Conservation (phyloP, 1,140 invertebrate genomes). For the Hyphantria cunea region DNA sequence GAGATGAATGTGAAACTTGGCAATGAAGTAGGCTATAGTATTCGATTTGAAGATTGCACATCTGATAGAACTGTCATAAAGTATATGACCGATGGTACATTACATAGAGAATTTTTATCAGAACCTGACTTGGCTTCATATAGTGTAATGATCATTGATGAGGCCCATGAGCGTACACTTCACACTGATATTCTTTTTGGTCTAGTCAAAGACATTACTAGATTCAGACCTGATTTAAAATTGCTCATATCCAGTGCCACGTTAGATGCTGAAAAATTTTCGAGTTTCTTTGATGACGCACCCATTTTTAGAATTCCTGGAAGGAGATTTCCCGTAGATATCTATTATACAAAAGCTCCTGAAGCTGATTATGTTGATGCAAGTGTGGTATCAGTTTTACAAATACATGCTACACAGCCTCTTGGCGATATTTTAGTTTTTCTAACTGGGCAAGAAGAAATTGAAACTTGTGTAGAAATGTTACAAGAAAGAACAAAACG, state of each 20-base stretch:
- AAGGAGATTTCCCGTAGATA: conserved; percentile 93
- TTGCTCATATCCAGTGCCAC: conserved; percentile 98
- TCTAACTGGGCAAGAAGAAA: conserved; percentile 97
- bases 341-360: conserved; percentile 99
- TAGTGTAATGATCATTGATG: conserved; percentile 99
- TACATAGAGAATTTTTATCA: conserved; percentile 97
- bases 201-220: conserved; percentile 97
- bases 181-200: conserved; percentile 99
- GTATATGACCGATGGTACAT: conserved; percentile 99
- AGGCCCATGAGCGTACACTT: conserved; percentile 98
- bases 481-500: conserved; percentile 94
- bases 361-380: conserved; percentile 99
- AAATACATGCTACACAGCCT: conserved; percentile 98
- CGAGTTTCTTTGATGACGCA: conserved; percentile 98
- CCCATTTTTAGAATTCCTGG: conserved; percentile 99
- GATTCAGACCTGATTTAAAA: conserved; percentile 97
- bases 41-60: conserved; percentile 99
- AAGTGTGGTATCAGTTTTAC: conserved; percentile 96
- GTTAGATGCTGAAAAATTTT: conserved; percentile 99
- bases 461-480: conserved; percentile 97
- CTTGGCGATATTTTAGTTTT: conserved; percentile 98
- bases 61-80: conserved; percentile 98
- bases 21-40: conserved; percentile 99
- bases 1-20: conserved; percentile 99
- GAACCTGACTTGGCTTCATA: conserved; percentile 97